Evolutionary conservation across 1,140 invertebrate genomes (phyloP).

Genomic region (Heliconius nattereri): DNA sequence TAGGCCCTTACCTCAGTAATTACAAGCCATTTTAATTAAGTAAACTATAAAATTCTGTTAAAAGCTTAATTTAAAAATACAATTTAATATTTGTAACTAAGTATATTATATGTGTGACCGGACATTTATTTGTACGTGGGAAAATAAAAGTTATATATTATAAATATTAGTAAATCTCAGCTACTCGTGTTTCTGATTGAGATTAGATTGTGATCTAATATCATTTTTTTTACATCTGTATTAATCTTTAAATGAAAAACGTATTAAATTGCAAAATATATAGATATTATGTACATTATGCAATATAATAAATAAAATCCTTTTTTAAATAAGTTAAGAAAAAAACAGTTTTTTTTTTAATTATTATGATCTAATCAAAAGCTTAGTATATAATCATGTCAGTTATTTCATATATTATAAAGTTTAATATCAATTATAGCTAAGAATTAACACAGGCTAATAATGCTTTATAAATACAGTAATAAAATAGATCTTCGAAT

Average conservation of each 20-base stretch:
- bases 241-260: not conserved
- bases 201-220: constrained; percentile 34
- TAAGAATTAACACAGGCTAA: not conserved
- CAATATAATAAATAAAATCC: too few relatives aligned
- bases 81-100: too few relatives aligned
- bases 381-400: too few relatives aligned
- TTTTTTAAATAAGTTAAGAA: too few relatives aligned
- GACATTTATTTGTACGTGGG: not conserved
- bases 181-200: constrained; percentile 16
- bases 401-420: not conserved
- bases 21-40: too few relatives aligned
- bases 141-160: not conserved
- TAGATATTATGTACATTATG: not conserved
- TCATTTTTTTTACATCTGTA: not conserved
- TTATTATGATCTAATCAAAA: too few relatives aligned
- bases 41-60: too few relatives aligned
- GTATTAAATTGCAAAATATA: not conserved
- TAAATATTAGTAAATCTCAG: constrained; percentile 8
- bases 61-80: too few relatives aligned
- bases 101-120: not conserved
- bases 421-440: not conserved
- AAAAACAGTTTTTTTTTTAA: not conserved
- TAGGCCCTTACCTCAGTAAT: too few relatives aligned
- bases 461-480: not conserved
- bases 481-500: too few relatives aligned